phyloP scores from a whole-genome alignment of 2,113 vertebrate genomes.

The Climacteris rufus region DNA sequence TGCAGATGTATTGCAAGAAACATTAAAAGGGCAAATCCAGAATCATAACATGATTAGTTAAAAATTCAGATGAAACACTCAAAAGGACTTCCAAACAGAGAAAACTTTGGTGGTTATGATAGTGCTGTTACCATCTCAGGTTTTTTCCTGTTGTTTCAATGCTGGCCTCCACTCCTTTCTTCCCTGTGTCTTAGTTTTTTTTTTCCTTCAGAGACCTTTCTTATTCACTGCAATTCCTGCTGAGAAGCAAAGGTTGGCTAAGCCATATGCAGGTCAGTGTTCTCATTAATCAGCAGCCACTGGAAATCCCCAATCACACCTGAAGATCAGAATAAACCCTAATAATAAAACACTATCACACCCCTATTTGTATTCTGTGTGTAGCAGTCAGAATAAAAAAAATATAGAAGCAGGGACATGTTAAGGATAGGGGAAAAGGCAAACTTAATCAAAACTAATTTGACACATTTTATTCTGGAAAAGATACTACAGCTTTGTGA shows the following conservation, averaged over 20 bases:
- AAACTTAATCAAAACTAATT: background rate
- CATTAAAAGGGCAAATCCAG: background rate
- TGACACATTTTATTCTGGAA: background rate
- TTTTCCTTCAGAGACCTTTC: background rate
- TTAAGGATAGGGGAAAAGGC: background rate
- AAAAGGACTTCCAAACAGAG: background rate
- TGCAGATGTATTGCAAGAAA: background rate
- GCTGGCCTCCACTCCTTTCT: background rate
- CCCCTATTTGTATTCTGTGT: background rate
- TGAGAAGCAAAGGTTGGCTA: background rate
- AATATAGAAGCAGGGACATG: background rate
- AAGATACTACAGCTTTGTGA: background rate
- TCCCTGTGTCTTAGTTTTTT: background rate
- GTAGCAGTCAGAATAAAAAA: background rate
- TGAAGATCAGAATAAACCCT: background rate
- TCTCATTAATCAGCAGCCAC: background rate
- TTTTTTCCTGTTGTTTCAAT: background rate
- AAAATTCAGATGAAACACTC: background rate
- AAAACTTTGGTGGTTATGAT: background rate
- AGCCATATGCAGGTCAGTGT: fast-evolving
- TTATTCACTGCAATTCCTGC: background rate
- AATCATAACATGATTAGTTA: background rate
- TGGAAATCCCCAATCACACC: background rate
- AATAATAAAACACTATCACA: background rate
- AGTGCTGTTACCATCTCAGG: background rate